These are phyloP conservation scores for Rugalucina vietnamica DNA, from an alignment of 2,888 invertebrate genomes.

Conservation along the genomic window DNA sequence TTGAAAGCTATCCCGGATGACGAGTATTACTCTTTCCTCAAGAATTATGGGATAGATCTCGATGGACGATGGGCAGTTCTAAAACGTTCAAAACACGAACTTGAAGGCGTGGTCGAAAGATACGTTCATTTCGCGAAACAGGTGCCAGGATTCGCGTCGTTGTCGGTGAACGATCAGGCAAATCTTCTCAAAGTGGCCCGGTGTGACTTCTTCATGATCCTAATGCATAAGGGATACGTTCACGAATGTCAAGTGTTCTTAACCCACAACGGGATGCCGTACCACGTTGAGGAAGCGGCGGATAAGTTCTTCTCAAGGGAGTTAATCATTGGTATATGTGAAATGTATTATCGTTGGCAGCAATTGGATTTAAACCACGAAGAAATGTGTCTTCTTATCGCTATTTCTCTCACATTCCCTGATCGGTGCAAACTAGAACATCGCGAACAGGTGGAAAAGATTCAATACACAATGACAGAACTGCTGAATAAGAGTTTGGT, in stretches of 20 bases:
- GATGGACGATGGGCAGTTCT: slow-evolving; percentile 49
- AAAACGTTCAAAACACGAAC: slow-evolving; percentile 31
- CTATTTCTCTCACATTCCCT: slow-evolving; percentile 38
- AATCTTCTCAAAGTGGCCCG: slow-evolving; percentile 47
- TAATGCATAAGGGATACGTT: slow-evolving; percentile 47
- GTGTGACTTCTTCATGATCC: slow-evolving; percentile 54
- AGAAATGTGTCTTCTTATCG: slow-evolving; percentile 51
- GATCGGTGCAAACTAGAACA: slow-evolving; percentile 54
- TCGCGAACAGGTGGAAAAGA: slow-evolving; percentile 38
- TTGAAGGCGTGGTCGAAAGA: slow-evolving; percentile 39
- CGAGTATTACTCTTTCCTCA: slow-evolving; percentile 47
- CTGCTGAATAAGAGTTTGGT: slow-evolving; percentile 30
- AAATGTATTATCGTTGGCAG: slow-evolving; percentile 43
- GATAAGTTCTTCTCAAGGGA: slow-evolving; percentile 47
- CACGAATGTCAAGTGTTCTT: slow-evolving; percentile 37
- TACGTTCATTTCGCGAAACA: slow-evolving; percentile 59
- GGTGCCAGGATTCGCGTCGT: slow-evolving; percentile 49
- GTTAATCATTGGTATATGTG: slow-evolving; percentile 3
- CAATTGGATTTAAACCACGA: slow-evolving; percentile 35
- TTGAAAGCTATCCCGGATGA: slow-evolving; percentile 53
- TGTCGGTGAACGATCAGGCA: slow-evolving; percentile 53
- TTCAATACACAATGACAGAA: slow-evolving; percentile 43
- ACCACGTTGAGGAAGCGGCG: slow-evolving; percentile 47
- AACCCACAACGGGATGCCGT: slow-evolving; percentile 26
- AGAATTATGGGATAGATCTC: slow-evolving; percentile 54